These are phyloP conservation scores for Theocolax elegans DNA, from an alignment of 1,140 invertebrate species.

Conservation along the genomic window DNA sequence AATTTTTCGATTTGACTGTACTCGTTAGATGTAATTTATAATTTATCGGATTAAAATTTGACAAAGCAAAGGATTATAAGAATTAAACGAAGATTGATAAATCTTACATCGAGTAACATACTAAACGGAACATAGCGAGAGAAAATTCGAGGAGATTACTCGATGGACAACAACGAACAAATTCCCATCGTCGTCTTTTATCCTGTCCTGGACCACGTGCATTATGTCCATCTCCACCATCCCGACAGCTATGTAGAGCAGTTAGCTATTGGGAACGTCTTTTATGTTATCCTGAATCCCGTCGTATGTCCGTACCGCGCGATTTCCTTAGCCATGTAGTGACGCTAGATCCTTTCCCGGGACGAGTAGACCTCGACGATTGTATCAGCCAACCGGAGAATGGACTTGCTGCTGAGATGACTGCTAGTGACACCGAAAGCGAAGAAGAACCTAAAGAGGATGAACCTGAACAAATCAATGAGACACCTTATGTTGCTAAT, in stretches of 20 bases:
- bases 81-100: too few relatives aligned
- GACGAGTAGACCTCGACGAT: slow-evolving; percentile 62
- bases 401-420: slow-evolving; percentile 64
- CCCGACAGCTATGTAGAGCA: slow-evolving; percentile 70
- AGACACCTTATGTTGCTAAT: slow-evolving; percentile 74
- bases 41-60: too few relatives aligned
- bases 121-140: too few relatives aligned
- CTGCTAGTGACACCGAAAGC: slow-evolving; percentile 67
- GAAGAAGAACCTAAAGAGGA: slow-evolving; percentile 68
- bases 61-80: too few relatives aligned
- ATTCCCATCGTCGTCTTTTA: slow-evolving; percentile 57
- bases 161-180: slow-evolving; percentile 55
- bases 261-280: slow-evolving; percentile 68
- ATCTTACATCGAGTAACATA: too few relatives aligned
- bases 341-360: slow-evolving; percentile 61
- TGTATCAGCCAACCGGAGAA: slow-evolving; percentile 64
- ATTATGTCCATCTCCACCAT: slow-evolving; percentile 63
- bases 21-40: too few relatives aligned
- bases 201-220: slow-evolving; percentile 54
- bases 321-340: slow-evolving; percentile 49
- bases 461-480: slow-evolving; percentile 57
- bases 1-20: too few relatives aligned
- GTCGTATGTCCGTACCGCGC: slow-evolving; percentile 17
- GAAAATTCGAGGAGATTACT: too few relatives aligned
- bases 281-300: too few relatives aligned